A percentile compares a stretch with the other conserved stretches of the same genome.
These are phyloP conservation scores for Callyntrura sp. DNA, from an alignment of 2,888 invertebrate species.

Conservation along the genomic window DNA sequence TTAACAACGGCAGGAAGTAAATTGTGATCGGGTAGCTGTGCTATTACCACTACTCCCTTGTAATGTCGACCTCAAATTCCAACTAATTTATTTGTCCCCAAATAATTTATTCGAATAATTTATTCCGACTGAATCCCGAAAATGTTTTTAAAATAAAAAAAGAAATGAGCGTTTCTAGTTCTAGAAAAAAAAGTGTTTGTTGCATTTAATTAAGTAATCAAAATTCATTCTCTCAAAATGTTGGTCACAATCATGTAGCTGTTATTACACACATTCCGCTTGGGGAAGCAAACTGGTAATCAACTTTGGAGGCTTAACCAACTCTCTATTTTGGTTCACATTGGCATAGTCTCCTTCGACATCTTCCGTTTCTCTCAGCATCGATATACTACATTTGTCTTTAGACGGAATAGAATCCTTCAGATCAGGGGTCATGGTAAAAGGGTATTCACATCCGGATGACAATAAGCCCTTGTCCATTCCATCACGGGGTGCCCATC, in stretches of 20 bases:
- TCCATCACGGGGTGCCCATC: too few relatives aligned
- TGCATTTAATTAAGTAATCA: neutral
- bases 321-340: neutral
- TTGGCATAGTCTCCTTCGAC: neutral
- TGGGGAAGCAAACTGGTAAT: slow-evolving; percentile 37
- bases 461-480: too few relatives aligned
- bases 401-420: too few relatives aligned
- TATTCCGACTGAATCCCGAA: neutral
- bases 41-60: too few relatives aligned
- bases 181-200: neutral
- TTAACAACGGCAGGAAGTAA: neutral
- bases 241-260: too few relatives aligned
- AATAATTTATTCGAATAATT: neutral
- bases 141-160: neutral
- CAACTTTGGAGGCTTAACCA: slow-evolving; percentile 26
- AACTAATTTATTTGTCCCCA: neutral
- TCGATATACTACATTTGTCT: too few relatives aligned
- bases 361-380: too few relatives aligned
- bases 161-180: neutral
- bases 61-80: neutral
- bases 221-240: too few relatives aligned
- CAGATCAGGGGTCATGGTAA: too few relatives aligned
- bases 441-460: too few relatives aligned
- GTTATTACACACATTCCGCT: too few relatives aligned
- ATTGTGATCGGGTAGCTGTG: too few relatives aligned